Percentiles rank a stretch among this genome's conserved stretches.
These are phyloP conservation scores for Scytalopus superciliaris DNA, from an alignment of 2,113 vertebrate genomes.

Conservation along the genomic window DNA sequence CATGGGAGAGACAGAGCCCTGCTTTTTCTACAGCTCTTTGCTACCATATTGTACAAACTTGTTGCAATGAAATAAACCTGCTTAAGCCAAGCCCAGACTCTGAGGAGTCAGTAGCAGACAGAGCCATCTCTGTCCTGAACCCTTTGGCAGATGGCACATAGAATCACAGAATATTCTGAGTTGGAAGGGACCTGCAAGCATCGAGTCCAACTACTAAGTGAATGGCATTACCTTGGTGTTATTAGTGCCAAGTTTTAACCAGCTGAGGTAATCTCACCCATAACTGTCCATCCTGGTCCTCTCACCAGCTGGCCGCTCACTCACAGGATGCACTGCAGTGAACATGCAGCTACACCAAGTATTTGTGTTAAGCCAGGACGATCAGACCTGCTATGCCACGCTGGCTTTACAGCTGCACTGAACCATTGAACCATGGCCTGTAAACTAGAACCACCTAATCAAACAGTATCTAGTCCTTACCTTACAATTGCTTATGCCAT, in stretches of 20 bases:
- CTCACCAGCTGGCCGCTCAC: neutral
- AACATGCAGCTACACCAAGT: rapidly evolving
- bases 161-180: neutral
- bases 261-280: neutral
- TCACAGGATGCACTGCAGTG: rapidly evolving
- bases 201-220: neutral
- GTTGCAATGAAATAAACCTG: neutral
- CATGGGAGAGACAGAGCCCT: rapidly evolving
- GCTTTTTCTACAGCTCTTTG: neutral
- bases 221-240: neutral
- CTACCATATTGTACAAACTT: neutral
- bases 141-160: neutral
- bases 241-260: neutral
- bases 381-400: rapidly evolving
- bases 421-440: neutral
- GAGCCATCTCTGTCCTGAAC: rapidly evolving
- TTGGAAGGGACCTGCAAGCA: neutral
- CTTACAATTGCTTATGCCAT: neutral
- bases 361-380: rapidly evolving
- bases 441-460: neutral
- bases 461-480: neutral
- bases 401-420: neutral
- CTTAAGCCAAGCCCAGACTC: neutral
- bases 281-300: rapidly evolving
- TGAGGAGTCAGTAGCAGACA: neutral